Conservation (phyloP, 2,113 vertebrate species). For the Muscicapa adusta region DNA sequence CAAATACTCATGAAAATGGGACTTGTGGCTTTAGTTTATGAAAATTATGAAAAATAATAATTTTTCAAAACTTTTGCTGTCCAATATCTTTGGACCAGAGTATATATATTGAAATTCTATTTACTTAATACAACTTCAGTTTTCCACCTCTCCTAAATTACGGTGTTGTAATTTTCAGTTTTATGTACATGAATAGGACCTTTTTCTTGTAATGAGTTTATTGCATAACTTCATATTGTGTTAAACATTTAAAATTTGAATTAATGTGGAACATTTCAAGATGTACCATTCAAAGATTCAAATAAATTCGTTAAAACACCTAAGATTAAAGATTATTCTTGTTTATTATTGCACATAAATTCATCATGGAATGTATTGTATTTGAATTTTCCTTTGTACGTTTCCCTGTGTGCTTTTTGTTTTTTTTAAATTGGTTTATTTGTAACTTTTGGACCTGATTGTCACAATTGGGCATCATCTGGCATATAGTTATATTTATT, state of each 20-base stretch:
- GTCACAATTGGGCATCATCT: neutral
- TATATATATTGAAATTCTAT: neutral
- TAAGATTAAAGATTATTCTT: neutral
- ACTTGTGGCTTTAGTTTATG: neutral
- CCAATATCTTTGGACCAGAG: neutral
- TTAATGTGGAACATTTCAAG: neutral
- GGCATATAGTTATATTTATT: neutral
- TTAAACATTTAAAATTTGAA: neutral
- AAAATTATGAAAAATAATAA: neutral
- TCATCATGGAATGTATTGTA: neutral
- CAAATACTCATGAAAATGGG: neutral
- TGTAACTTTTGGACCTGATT: neutral
- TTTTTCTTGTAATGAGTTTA: neutral
- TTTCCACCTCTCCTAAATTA: neutral
- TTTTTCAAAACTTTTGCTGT: neutral
- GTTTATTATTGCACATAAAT: neutral
- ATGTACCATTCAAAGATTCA: neutral
- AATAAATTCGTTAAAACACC: neutral
- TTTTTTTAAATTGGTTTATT: neutral
- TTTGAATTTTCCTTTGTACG: neutral
- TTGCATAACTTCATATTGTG: neutral
- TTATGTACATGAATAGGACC: neutral
- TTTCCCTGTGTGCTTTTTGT: neutral
- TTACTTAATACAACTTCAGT: neutral
- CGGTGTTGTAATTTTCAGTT: neutral